Evolutionary conservation across 1,140 invertebrate species (phyloP).

Genomic region (Sycobia sp.): DNA sequence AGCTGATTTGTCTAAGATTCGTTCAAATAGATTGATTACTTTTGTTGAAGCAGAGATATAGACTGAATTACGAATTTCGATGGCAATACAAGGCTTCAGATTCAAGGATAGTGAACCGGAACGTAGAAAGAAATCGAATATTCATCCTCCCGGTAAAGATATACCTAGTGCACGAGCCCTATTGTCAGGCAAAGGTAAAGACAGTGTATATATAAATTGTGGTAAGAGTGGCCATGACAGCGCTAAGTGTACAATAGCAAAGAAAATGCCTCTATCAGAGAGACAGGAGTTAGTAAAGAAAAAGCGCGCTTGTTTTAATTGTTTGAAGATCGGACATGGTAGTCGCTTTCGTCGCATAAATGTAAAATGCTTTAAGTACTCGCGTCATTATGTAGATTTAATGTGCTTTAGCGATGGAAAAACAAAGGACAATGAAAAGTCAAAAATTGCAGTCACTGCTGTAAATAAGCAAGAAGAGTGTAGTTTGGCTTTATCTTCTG

Average conservation of each 20-base stretch:
- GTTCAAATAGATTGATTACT: slow-evolving; percentile 34
- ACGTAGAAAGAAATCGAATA: neutral
- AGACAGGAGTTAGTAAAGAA: neutral
- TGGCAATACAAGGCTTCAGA: slow-evolving; percentile 36
- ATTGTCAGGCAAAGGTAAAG: neutral
- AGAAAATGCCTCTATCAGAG: neutral
- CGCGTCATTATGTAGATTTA: slow-evolving; percentile 8
- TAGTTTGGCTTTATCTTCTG: neutral
- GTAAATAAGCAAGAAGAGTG: neutral
- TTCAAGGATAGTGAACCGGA: neutral
- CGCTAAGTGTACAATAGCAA: neutral
- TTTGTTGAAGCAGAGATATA: slow-evolving; percentile 42
- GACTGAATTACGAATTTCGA: slow-evolving; percentile 39
- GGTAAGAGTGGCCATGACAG: neutral
- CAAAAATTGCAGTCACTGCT: neutral
- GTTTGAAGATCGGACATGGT: slow-evolving; percentile 18
- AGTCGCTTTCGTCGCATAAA: slow-evolving; percentile 14
- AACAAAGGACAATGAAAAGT: neutral
- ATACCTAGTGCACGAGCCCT: neutral
- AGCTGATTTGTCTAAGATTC: slow-evolving; percentile 4
- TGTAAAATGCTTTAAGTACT: slow-evolving; percentile 20
- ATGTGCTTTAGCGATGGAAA: slow-evolving; percentile 14
- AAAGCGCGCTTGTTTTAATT: neutral
- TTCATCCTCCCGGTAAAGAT: neutral
- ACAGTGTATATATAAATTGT: neutral